Base-by-base conservation (phyloP, 2,797 vertebrate species). In the Astyanax mexicanus region DNA sequence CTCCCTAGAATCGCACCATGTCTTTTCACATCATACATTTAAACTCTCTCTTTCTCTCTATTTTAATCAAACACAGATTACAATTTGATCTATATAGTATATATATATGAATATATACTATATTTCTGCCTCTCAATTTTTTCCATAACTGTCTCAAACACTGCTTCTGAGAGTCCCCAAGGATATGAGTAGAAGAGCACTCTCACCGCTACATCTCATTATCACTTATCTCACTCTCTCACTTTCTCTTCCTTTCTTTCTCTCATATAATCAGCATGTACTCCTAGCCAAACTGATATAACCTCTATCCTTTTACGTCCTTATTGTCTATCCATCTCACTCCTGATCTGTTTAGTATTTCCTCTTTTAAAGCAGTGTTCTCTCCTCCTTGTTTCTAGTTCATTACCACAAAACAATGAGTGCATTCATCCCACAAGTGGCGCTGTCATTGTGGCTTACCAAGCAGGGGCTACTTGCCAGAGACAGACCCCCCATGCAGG, bases 381-480 rank as follows among this genome's bases (percentile, higher is more conserved):
- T 69, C 51, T 76, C 23, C 37, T 65, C 32, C 58, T 75, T 44
- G n/a, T 75, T 79, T 77, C 65, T 25, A 79, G 40, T 65, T 64
- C 69, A 74, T 73, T 10, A 1, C 29, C 44, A 60, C 6, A 0
- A 78, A 69, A 79, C 77, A 82, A 79, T 77, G 15, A 44, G 40
- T 73, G 60, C 45, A 79, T 79, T 82, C 70, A 77, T 69, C 17
- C 52, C 52, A 67, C 54, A 74, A 79, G 77, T 73, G 64, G 12
- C 67, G 52, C 61, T 78, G 78, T 78, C 38, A 74, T 3, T 61
- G 69, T 68, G 76, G 62, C 42, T 71, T 47, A 52, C 66, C 38
- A 77, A 78, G 78, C 66, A 52, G 61, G 49, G 42, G 51, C 49
- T 7, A 75, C 60, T 60, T 25, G 3, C 52, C 51, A 75, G 52